phyloP scores from a whole-genome alignment of 2,888 invertebrate species.

The Oxytorus armatus region DNA sequence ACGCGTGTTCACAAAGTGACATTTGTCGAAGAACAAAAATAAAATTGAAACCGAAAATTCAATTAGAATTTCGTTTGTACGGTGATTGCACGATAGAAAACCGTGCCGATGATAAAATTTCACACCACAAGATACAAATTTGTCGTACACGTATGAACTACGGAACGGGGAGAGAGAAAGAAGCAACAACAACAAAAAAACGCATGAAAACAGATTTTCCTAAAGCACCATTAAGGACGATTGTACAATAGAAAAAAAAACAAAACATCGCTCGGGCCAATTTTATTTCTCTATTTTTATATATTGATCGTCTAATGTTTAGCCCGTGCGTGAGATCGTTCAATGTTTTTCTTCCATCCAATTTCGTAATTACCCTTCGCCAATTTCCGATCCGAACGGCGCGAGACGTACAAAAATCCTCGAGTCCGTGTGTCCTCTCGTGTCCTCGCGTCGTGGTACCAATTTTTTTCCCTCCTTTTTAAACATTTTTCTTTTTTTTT shows the following conservation, averaged over 20 bases:
- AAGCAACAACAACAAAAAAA: conserved; percentile 14
- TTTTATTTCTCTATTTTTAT: conserved; percentile 37
- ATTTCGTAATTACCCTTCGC: not conserved
- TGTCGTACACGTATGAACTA: too few relatives aligned
- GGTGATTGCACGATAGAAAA: too few relatives aligned
- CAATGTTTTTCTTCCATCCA: conserved; percentile 6
- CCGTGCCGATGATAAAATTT: too few relatives aligned
- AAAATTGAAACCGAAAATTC: too few relatives aligned
- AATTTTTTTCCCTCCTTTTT: conserved; percentile 3
- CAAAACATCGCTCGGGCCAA: conserved; percentile 35
- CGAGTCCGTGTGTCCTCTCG: conserved; percentile 37
- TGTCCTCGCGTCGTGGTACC: conserved; percentile 18
- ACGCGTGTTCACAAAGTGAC: too few relatives aligned
- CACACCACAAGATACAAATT: too few relatives aligned
- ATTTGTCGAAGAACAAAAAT: too few relatives aligned
- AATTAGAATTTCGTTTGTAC: too few relatives aligned
- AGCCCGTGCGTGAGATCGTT: conserved; percentile 40
- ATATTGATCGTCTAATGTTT: conserved; percentile 29
- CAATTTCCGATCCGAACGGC: conserved; percentile 12
- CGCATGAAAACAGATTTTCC: conserved; percentile 43
- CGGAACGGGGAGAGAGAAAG: conserved; percentile 21
- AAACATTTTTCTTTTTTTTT: conserved; percentile 25
- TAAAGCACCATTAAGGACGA: conserved; percentile 63
- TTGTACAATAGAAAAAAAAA: not conserved
- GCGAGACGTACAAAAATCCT: conserved; percentile 13